A percentile compares a stretch with the other conserved stretches of the same genome.
phyloP scores from a whole-genome alignment of 2,113 vertebrate genomes.

The Sus scrofa region DNA sequence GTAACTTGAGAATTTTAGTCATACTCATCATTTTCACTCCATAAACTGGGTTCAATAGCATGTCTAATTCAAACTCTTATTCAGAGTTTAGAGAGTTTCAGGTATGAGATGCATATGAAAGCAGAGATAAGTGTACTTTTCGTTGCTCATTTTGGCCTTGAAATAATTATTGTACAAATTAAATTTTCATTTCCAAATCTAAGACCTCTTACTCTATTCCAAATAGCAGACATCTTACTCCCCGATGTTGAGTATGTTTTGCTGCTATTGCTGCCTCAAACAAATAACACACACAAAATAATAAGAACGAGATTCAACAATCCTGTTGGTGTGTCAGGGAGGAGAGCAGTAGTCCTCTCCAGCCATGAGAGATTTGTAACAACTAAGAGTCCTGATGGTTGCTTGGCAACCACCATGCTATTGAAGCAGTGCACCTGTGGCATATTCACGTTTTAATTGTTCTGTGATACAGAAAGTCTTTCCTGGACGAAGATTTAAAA shows the following conservation, averaged over 20 bases:
- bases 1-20: neutral
- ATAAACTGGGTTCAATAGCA: neutral
- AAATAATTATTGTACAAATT: constrained; percentile 51
- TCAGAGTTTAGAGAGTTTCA: neutral
- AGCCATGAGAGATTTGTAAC: neutral
- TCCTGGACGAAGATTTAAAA: neutral
- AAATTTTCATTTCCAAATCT: constrained; percentile 6
- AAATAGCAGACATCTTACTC: neutral
- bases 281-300: neutral
- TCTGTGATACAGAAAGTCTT: constrained; percentile 12
- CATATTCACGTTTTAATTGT: neutral
- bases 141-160: neutral
- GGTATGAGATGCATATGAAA: neutral
- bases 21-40: neutral
- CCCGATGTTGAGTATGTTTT: neutral
- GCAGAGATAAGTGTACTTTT: neutral
- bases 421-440: neutral
- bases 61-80: constrained; percentile 5
- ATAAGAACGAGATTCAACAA: neutral
- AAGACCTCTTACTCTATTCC: neutral
- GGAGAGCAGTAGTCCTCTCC: neutral
- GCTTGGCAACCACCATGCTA: constrained; percentile 32
- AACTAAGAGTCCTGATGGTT: constrained; percentile 39
- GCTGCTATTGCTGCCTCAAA: neutral
- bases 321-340: neutral